Conservation (phyloP, 2,888 invertebrate species). For the Pecten maximus region DNA sequence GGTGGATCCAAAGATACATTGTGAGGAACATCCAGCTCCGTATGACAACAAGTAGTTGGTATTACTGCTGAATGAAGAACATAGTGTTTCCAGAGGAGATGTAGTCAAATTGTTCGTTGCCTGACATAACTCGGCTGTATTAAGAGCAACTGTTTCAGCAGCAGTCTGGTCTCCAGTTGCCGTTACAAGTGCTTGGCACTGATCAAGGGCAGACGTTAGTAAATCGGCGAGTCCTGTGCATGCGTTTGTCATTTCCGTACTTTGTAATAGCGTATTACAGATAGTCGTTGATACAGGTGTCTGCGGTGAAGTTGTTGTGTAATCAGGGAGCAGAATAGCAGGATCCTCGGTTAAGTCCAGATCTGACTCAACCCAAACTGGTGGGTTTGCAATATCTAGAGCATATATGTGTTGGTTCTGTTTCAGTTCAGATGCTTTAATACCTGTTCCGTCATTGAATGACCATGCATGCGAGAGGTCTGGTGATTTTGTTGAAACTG, state of each 20-base stretch:
- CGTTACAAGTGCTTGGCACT: slow-evolving; percentile 58
- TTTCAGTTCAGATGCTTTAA: slow-evolving; percentile 58
- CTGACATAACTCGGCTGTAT: slow-evolving; percentile 52
- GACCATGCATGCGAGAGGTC: slow-evolving; percentile 68
- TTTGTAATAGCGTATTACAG: slow-evolving; percentile 59
- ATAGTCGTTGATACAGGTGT: slow-evolving; percentile 46
- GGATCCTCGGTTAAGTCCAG: slow-evolving; percentile 57
- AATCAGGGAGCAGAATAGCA: slow-evolving; percentile 45
- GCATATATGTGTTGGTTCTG: slow-evolving; percentile 61
- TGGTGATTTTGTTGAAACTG: slow-evolving; percentile 59
- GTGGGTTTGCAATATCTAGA: slow-evolving; percentile 56
- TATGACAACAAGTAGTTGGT: slow-evolving; percentile 53
- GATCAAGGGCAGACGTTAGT: slow-evolving; percentile 48
- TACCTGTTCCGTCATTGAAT: slow-evolving; percentile 66
- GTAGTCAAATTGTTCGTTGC: slow-evolving; percentile 50
- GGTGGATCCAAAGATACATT: slow-evolving; percentile 64
- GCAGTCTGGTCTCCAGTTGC: slow-evolving; percentile 52
- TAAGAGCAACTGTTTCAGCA: slow-evolving; percentile 57
- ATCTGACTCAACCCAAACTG: slow-evolving; percentile 67
- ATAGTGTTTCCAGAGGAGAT: slow-evolving; percentile 52
- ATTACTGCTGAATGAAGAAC: slow-evolving; percentile 48
- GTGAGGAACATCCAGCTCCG: slow-evolving; percentile 55
- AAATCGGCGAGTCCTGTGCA: slow-evolving; percentile 52
- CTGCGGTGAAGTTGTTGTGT: slow-evolving; percentile 49
- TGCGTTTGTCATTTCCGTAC: slow-evolving; percentile 45